These are phyloP conservation scores for Caretta caretta DNA, from an alignment of 2,113 vertebrate species.

Conservation along the genomic window DNA sequence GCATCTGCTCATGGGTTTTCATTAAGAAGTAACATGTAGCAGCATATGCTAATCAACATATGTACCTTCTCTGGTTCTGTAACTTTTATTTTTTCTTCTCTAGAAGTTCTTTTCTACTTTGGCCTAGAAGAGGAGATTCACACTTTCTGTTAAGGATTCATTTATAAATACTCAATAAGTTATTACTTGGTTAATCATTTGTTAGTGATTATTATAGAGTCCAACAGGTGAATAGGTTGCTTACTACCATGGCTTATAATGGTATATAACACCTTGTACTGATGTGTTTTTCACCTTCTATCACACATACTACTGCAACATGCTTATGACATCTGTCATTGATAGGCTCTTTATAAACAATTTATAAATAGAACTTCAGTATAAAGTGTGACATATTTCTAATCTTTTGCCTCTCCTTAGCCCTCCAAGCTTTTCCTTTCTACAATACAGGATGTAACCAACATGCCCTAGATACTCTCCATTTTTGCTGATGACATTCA, in stretches of 20 bases:
- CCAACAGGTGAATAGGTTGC: slow-evolving; percentile 8
- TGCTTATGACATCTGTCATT: slow-evolving; percentile 40
- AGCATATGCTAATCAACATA: not conserved
- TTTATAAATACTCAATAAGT: slow-evolving; percentile 10
- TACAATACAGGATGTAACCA: slow-evolving; percentile 45
- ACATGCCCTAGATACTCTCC: slow-evolving; percentile 76
- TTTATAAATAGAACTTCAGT: slow-evolving; percentile 72
- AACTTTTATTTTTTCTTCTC: not conserved
- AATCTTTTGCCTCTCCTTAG: slow-evolving; percentile 57
- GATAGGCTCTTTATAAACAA: slow-evolving; percentile 59
- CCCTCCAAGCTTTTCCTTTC: slow-evolving; percentile 47
- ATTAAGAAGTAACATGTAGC: not conserved
- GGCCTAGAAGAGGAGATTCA: not conserved
- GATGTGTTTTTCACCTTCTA: not conserved
- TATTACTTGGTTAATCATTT: not conserved
- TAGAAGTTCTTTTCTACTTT: not conserved
- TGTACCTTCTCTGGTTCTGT: not conserved
- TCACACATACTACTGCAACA: slow-evolving; percentile 3
- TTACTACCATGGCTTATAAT: not conserved
- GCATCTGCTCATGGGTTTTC: not conserved
- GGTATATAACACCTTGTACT: slow-evolving; percentile 15
- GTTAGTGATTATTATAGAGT: slow-evolving; percentile 20
- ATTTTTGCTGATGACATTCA: slow-evolving; percentile 51
- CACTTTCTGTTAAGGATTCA: not conserved
- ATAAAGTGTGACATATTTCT: slow-evolving; percentile 66